phyloP scores from a whole-genome alignment of 2,113 vertebrate species.

The Takifugu flavidus region DNA sequence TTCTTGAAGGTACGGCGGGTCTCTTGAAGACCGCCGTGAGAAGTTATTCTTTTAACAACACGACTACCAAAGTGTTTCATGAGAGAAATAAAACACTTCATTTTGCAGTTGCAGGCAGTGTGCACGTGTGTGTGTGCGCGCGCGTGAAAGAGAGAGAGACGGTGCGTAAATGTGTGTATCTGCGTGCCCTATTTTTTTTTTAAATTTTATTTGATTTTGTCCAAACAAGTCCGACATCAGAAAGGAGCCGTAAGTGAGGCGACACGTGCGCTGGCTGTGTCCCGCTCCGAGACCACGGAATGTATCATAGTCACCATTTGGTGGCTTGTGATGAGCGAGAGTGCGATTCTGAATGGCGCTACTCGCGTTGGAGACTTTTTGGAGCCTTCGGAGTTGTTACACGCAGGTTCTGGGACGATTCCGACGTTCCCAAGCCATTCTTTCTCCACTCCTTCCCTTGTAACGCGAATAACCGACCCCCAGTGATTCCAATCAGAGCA shows the following conservation, averaged over 20 bases:
- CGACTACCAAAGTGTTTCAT: slow-evolving; percentile 64
- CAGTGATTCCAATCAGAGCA: slow-evolving; percentile 46
- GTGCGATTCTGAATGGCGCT: slow-evolving; percentile 44
- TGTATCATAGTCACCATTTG: slow-evolving; percentile 67
- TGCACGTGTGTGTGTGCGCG: slow-evolving; percentile 37
- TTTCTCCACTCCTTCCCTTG: slow-evolving; percentile 44
- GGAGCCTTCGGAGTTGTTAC: slow-evolving; percentile 48
- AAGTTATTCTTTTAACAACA: slow-evolving; percentile 59
- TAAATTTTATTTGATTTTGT: neutral
- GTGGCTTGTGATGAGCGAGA: slow-evolving; percentile 61
- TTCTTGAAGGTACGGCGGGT: slow-evolving; percentile 52
- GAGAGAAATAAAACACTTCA: slow-evolving; percentile 64
- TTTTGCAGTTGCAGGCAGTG: slow-evolving; percentile 71
- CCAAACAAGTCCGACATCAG: slow-evolving; percentile 54
- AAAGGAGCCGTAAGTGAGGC: slow-evolving; percentile 62
- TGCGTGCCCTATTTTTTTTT: slow-evolving; percentile 49
- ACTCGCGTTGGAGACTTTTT: slow-evolving; percentile 47
- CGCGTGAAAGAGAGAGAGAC: slow-evolving; percentile 3
- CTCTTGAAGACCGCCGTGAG: slow-evolving; percentile 56
- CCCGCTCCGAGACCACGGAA: slow-evolving; percentile 68
- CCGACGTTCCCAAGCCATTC: slow-evolving; percentile 54
- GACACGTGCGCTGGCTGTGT: slow-evolving; percentile 63
- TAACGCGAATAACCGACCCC: slow-evolving; percentile 44
- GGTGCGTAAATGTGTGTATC: slow-evolving; percentile 32
- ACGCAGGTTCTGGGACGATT: slow-evolving; percentile 46